Conservation (phyloP, 2,888 invertebrate species). For the Acheta domesticus region DNA sequence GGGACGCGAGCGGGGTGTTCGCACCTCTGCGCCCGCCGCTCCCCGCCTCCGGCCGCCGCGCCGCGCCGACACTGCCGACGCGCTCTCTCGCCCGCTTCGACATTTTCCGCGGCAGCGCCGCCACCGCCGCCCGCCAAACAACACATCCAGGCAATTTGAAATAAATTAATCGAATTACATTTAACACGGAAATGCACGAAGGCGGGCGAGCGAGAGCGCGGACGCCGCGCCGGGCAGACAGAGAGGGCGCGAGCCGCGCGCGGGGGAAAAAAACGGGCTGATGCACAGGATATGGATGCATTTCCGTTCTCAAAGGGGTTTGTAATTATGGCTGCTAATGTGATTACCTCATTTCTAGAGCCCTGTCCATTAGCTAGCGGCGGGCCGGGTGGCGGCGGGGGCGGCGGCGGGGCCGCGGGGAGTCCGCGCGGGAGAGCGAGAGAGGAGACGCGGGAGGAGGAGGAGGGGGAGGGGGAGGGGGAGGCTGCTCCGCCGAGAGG, state of each 20-base stretch:
- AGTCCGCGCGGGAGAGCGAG: not conserved
- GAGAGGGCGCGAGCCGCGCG: conserved; percentile 35
- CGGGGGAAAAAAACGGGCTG: conserved; percentile 36
- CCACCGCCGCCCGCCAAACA: conserved; percentile 29
- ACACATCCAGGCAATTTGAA: conserved; percentile 37
- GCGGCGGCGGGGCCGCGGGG: not conserved
- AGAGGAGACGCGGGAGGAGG: too few species aligned
- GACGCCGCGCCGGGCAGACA: conserved; percentile 32
- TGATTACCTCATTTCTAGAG: conserved; percentile 56
- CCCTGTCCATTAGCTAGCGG: conserved; percentile 36
- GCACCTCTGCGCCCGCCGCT: not conserved
- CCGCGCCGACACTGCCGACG: not conserved
- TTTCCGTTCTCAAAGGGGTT: conserved; percentile 63
- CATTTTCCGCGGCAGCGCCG: conserved; percentile 26
- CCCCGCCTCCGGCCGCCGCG: not conserved
- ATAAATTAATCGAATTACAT: conserved; percentile 39
- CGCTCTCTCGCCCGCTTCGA: conserved; percentile 20
- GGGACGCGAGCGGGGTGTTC: not conserved
- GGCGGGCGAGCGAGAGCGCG: conserved; percentile 24
- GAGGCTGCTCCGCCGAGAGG: not conserved
- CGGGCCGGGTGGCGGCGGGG: not conserved
- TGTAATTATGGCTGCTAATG: conserved; percentile 64
- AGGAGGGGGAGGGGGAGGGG: too few species aligned
- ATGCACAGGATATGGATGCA: conserved; percentile 65
- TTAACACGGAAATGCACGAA: conserved; percentile 38